A percentile compares a stretch with the other conserved stretches of the same genome.
Evolutionary conservation across 2,888 invertebrate genomes (phyloP).

Genomic region (Apodemia mormo): DNA sequence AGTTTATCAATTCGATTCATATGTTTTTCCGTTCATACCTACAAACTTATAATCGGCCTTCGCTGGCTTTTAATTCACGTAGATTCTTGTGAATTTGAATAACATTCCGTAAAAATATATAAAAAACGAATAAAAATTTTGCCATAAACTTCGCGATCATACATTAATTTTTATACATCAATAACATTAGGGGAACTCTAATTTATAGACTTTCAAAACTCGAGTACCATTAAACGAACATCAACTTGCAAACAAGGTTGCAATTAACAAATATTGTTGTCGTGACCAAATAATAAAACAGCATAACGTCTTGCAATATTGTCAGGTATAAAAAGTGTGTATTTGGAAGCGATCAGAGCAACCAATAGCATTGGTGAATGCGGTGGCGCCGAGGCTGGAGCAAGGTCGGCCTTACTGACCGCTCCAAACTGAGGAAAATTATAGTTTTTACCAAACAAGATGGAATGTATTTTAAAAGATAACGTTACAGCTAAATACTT

Average conservation of each 20-base stretch:
- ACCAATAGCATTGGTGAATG: slow-evolving; percentile 74
- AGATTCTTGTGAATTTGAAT: not conserved
- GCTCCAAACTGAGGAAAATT: slow-evolving; percentile 12
- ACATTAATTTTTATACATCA: not conserved
- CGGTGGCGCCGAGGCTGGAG: slow-evolving; percentile 57
- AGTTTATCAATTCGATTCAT: slow-evolving; percentile 3
- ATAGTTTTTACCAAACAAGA: slow-evolving; percentile 16
- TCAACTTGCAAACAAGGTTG: not conserved
- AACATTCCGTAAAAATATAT: not conserved
- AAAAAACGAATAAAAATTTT: not conserved
- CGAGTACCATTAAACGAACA: not conserved
- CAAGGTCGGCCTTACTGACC: slow-evolving; percentile 55
- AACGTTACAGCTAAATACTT: not conserved
- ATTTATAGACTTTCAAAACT: slow-evolving; percentile 2
- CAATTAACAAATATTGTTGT: slow-evolving; percentile 17
- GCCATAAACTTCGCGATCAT: not conserved
- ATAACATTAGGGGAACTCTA: not conserved
- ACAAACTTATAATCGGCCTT: not conserved
- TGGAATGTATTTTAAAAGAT: slow-evolving; percentile 7
- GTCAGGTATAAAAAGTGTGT: slow-evolving; percentile 57
- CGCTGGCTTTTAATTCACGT: not conserved
- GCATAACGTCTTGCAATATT: slow-evolving; percentile 37
- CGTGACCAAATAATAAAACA: slow-evolving; percentile 40
- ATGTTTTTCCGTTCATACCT: not conserved
- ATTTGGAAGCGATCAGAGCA: slow-evolving; percentile 70